Evolutionary conservation across 1,140 invertebrate species (phyloP).

Genomic region (Oryctes rhinoceros): DNA sequence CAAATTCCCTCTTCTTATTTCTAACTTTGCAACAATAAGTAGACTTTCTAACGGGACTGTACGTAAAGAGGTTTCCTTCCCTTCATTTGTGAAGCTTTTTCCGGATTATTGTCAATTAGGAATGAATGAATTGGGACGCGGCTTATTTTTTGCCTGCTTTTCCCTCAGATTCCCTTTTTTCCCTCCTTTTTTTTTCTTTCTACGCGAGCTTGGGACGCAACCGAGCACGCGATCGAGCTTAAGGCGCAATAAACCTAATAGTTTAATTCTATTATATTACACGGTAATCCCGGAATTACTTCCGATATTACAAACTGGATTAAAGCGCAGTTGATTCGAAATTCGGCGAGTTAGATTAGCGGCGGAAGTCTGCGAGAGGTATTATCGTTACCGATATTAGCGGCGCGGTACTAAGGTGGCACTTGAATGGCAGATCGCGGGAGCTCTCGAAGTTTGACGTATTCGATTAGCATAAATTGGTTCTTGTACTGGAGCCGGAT

Average conservation of each 20-base stretch:
- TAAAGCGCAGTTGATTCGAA: not conserved
- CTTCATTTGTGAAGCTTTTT: not conserved
- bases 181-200: not conserved
- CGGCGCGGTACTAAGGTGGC: not conserved
- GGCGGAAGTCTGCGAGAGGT: not conserved
- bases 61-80: not conserved
- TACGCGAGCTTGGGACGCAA: not conserved
- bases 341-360: not conserved
- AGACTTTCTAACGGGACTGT: not conserved
- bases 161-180: not conserved
- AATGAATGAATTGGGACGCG: slow-evolving; percentile 26
- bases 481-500: too few relatives aligned
- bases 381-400: slow-evolving; percentile 1
- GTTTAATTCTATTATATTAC: slow-evolving; percentile 37
- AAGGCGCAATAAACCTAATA: not conserved
- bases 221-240: not conserved
- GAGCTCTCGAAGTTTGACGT: too few relatives aligned
- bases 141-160: slow-evolving; percentile 17
- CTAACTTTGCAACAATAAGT: not conserved
- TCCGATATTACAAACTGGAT: slow-evolving; percentile 32
- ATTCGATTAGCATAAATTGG: too few relatives aligned
- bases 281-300: slow-evolving; percentile 27
- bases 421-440: too few relatives aligned
- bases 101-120: slow-evolving; percentile 33
- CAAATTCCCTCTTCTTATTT: too few relatives aligned